Evolutionary conservation across 2,797 vertebrate genomes (phyloP).

Genomic region (Notamacropus eugenii): DNA sequence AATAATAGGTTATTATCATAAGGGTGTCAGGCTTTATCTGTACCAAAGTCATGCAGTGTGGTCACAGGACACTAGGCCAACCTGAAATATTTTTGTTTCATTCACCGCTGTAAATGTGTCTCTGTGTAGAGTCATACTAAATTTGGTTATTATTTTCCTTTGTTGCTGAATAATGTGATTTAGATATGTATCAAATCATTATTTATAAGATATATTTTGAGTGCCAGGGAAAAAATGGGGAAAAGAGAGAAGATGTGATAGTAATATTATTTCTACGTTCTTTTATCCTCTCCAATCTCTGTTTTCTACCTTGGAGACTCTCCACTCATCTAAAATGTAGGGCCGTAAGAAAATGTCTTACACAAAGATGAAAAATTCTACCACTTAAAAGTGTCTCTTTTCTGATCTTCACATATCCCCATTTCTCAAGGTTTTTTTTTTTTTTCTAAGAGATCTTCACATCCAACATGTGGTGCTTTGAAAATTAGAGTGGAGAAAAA

Average conservation of each 20-base stretch:
- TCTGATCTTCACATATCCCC: slow-evolving; percentile 46
- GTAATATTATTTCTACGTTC: slow-evolving; percentile 47
- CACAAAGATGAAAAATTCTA: slow-evolving; percentile 14
- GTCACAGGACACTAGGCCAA: background rate
- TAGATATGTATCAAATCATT: slow-evolving; percentile 22
- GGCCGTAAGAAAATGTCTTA: slow-evolving; percentile 58
- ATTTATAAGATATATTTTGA: background rate
- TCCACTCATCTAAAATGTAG: slow-evolving; percentile 16
- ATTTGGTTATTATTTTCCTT: slow-evolving; percentile 20
- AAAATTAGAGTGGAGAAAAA: slow-evolving; percentile 53
- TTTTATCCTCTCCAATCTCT: slow-evolving; percentile 22
- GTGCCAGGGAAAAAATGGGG: background rate
- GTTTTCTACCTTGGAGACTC: slow-evolving; percentile 17
- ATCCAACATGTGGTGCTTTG: slow-evolving; percentile 54
- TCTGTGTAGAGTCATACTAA: background rate
- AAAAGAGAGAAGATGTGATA: background rate
- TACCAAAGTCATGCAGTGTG: background rate
- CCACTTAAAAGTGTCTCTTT: slow-evolving; percentile 25
- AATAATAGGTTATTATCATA: background rate
- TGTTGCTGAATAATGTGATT: slow-evolving; percentile 6
- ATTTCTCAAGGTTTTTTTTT: slow-evolving; percentile 56
- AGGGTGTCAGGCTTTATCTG: background rate
- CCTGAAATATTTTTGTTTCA: background rate
- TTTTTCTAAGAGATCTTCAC: background rate
- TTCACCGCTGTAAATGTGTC: background rate